Percentiles rank a stretch among this genome's conserved stretches.
phyloP scores from a whole-genome alignment of 2,113 vertebrate genomes.

The Trogon melanurus region DNA sequence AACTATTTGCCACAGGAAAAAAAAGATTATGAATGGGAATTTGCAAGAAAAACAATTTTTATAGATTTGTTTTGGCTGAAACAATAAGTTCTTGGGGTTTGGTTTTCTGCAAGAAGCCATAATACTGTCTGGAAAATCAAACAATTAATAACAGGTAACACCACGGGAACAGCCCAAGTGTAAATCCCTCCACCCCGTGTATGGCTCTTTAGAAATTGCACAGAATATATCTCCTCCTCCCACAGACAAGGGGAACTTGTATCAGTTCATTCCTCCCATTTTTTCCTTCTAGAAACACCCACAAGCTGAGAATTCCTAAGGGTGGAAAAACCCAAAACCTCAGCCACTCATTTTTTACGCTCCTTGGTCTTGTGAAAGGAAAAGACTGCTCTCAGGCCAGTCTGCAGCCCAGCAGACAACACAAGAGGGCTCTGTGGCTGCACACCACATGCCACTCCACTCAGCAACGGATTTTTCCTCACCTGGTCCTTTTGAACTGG shows the following conservation, averaged over 20 bases:
- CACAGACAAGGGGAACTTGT: no score
- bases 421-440: constrained; percentile 66
- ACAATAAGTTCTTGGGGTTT: neutral
- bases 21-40: neutral
- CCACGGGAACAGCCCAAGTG: neutral
- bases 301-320: neutral
- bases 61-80: neutral
- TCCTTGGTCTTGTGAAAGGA: neutral
- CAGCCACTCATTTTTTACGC: neutral
- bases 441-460: neutral
- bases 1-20: neutral
- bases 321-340: fast-evolving
- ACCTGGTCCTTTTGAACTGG: neutral
- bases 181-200: neutral
- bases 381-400: neutral
- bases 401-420: constrained; percentile 13
- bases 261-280: neutral
- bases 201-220: neutral
- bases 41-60: neutral
- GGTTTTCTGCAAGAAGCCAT: neutral
- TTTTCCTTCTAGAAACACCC: neutral
- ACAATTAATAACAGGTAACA: neutral
- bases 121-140: neutral
- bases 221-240: neutral
- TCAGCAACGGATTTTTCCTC: neutral